Percentiles rank a stretch among this genome's conserved stretches.
Evolutionary conservation across 1,140 invertebrate species (phyloP).

Genomic region (Drosophila willistoni): DNA sequence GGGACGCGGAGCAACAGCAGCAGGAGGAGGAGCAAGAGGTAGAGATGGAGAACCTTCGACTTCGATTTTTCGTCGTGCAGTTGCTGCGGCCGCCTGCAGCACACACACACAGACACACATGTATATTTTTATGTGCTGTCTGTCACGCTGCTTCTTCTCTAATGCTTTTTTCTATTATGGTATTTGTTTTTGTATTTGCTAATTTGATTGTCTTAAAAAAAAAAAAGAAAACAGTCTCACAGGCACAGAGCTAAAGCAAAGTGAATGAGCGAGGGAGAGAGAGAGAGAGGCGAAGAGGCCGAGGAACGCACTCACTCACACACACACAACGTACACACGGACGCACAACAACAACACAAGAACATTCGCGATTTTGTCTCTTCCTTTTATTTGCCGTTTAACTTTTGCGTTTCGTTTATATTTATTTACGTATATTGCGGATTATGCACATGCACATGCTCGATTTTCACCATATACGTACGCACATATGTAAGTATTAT

Average conservation of each 20-base stretch:
- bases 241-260: constrained; percentile 31
- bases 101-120: constrained; percentile 45
- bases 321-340: constrained; percentile 26
- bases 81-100: constrained; percentile 47
- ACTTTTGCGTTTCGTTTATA: constrained; percentile 7
- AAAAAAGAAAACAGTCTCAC: constrained; percentile 33
- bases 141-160: constrained; percentile 14
- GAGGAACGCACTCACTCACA: constrained; percentile 31
- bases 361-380: constrained; percentile 41
- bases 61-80: constrained; percentile 57
- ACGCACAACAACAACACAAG: constrained; percentile 30
- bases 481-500: constrained; percentile 8
- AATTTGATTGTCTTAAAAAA: constrained; percentile 47
- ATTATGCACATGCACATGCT: constrained; percentile 11
- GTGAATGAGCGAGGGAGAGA: constrained; percentile 37
- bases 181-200: constrained; percentile 42
- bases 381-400: constrained; percentile 9
- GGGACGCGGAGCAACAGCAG: not conserved
- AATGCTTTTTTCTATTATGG: constrained; percentile 25
- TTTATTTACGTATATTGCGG: not conserved
- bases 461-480: constrained; percentile 9
- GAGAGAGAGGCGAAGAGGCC: constrained; percentile 29
- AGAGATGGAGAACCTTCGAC: constrained; percentile 25
- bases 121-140: constrained; percentile 36
- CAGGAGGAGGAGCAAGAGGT: not conserved